phyloP scores from a whole-genome alignment of 2,797 vertebrate genomes.

The Tiaroga cobitis region DNA sequence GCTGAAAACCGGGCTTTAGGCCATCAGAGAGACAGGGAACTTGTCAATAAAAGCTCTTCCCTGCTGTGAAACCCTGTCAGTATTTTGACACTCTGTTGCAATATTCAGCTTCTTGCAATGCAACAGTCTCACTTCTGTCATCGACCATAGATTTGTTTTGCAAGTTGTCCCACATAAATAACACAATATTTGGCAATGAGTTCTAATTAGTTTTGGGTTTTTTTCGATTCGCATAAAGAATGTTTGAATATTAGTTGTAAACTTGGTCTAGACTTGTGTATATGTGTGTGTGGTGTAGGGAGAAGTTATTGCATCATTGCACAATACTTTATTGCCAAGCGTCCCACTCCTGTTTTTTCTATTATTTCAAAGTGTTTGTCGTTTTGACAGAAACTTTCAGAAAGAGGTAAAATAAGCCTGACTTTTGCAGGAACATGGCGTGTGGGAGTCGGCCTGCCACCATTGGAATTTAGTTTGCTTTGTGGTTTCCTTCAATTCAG shows the following conservation, averaged over 20 bases:
- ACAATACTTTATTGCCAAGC: not conserved
- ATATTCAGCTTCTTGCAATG: conserved; percentile 35
- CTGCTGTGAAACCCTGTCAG: conserved; percentile 32
- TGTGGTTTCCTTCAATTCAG: not conserved
- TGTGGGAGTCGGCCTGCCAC: not conserved
- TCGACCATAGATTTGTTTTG: conserved; percentile 26
- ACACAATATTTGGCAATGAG: conserved; percentile 18
- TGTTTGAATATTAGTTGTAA: not conserved
- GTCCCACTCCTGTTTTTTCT: not conserved
- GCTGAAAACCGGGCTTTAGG: conserved; percentile 38
- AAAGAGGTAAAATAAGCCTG: not conserved
- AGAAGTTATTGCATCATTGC: conserved; percentile 23
- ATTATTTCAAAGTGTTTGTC: not conserved
- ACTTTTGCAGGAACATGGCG: not conserved
- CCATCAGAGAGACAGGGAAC: conserved; percentile 21
- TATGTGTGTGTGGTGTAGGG: conserved; percentile 2
- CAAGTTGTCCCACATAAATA: conserved; percentile 40
- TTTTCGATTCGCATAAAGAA: not conserved
- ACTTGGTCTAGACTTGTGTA: not conserved
- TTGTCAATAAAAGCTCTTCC: conserved; percentile 43
- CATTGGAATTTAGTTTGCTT: not conserved
- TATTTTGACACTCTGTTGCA: conserved; percentile 39
- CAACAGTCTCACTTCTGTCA: not conserved
- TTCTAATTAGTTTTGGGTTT: not conserved
- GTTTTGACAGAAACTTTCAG: conserved; percentile 9